Conservation (phyloP, 2,797 vertebrate species). For the Podargus strigoides region DNA sequence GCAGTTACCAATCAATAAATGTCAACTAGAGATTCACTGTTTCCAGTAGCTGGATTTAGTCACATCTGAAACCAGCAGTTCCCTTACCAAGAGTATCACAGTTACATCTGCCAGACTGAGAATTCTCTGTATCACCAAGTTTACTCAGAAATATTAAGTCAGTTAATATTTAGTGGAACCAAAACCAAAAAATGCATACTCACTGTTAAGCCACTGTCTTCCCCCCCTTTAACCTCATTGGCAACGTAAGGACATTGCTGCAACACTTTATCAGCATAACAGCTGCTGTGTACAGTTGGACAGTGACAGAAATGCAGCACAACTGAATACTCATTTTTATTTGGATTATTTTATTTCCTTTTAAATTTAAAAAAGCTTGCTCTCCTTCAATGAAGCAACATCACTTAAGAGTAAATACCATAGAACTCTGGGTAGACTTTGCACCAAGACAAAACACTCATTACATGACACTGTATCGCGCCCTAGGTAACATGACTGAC, state of each 20-base stretch:
- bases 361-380: not conserved
- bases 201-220: not conserved
- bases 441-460: not conserved
- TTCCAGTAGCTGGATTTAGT: not conserved
- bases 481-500: not conserved
- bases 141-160: not conserved
- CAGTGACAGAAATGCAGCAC: not conserved
- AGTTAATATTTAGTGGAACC: not conserved
- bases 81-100: not conserved
- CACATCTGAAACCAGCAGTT: not conserved
- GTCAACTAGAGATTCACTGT: not conserved
- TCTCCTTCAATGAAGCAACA: not conserved
- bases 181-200: not conserved
- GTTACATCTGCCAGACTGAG: not conserved
- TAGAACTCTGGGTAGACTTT: not conserved
- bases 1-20: not conserved
- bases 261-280: not conserved
- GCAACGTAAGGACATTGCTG: fast-evolving
- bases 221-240: not conserved
- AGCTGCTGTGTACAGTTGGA: not conserved
- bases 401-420: not conserved
- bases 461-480: fast-evolving
- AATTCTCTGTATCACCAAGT: not conserved
- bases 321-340: not conserved
- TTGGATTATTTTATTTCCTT: not conserved